A percentile compares a stretch with the other conserved stretches of the same genome.
These are phyloP conservation scores for Ovis aries DNA, from an alignment of 2,113 vertebrate species.

Conservation along the genomic window DNA sequence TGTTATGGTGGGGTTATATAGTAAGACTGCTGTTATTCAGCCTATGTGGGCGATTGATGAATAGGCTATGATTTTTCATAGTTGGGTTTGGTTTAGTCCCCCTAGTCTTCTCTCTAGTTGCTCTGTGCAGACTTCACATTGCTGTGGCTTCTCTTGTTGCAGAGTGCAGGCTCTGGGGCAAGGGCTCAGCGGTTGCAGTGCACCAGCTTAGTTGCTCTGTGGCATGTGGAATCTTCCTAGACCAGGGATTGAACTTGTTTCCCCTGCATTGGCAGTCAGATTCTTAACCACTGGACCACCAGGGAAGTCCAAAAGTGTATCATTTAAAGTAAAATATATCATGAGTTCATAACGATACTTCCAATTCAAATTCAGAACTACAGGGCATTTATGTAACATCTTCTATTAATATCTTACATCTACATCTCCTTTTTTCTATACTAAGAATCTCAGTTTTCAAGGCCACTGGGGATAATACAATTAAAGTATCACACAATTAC, in stretches of 20 bases:
- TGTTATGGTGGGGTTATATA: too few species aligned
- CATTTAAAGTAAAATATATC: not conserved
- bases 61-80: too few species aligned
- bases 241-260: not conserved
- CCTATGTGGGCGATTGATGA: too few species aligned
- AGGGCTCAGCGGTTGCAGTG: not conserved
- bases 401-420: not conserved
- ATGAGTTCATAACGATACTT: not conserved
- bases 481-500: constrained; percentile 10
- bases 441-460: constrained; percentile 4
- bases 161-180: not conserved
- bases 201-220: not conserved
- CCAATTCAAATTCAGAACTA: not conserved
- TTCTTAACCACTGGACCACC: not conserved
- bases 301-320: not conserved
- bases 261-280: not conserved
- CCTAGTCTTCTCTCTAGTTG: not conserved
- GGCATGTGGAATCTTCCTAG: not conserved
- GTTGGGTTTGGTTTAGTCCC: too few species aligned
- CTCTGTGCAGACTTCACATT: not conserved
- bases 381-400: not conserved
- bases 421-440: not conserved
- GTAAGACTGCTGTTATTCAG: too few species aligned
- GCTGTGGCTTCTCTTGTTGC: not conserved
- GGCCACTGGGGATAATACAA: not conserved